phyloP scores from a whole-genome alignment of 2,113 vertebrate species.

The Uropsilus gracilis region DNA sequence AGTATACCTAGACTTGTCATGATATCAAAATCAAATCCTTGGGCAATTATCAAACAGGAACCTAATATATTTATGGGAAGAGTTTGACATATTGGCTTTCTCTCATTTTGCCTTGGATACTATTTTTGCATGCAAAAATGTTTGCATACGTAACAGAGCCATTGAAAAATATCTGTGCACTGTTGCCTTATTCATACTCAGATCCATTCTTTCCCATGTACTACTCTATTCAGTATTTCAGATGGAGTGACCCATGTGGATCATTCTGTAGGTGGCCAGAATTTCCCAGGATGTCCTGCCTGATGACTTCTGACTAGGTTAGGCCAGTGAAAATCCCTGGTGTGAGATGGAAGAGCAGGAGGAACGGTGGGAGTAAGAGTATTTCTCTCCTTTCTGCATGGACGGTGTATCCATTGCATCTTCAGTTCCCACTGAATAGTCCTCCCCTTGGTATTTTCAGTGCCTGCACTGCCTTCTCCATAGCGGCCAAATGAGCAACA shows the following conservation, averaged over 20 bases:
- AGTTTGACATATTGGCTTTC: neutral
- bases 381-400: neutral
- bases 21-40: slow-evolving; percentile 29
- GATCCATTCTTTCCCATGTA: neutral
- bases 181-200: neutral
- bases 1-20: neutral
- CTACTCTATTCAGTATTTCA: neutral
- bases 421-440: neutral
- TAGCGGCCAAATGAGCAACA: neutral
- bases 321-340: neutral
- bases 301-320: neutral
- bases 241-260: neutral
- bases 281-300: neutral
- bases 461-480: neutral
- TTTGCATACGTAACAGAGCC: too few relatives aligned
- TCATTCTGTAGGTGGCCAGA: neutral
- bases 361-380: neutral
- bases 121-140: neutral
- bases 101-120: neutral
- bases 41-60: slow-evolving; percentile 13
- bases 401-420: neutral
- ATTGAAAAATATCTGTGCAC: neutral
- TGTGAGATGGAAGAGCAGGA: neutral
- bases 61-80: neutral
- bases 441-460: neutral